Percentiles rank a stretch among this genome's conserved stretches.
Conservation (phyloP, 2,113 vertebrate genomes). For the Panurus biarmicus region DNA sequence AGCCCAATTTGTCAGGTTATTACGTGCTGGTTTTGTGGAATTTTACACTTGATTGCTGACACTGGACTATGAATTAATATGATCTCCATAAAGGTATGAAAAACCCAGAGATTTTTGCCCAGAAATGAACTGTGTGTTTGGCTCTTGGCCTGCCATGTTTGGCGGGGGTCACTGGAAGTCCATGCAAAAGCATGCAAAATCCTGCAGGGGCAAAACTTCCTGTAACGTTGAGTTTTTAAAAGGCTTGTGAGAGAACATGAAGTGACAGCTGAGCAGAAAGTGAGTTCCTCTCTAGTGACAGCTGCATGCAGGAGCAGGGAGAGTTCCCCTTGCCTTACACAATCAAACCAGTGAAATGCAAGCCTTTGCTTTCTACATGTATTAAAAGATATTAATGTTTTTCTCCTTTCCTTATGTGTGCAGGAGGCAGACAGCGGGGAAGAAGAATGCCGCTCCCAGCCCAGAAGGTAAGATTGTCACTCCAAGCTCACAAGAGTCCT, state of each 20-base stretch:
- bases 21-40: not conserved
- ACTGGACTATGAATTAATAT: not conserved
- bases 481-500: not conserved
- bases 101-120: not conserved
- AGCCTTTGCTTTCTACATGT: not conserved
- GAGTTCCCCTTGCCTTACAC: not conserved
- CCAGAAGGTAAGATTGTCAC: constrained; percentile 81
- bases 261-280: constrained; percentile 23
- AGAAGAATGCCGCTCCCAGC: constrained; percentile 89
- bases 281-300: constrained; percentile 10
- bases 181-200: not conserved
- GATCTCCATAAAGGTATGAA: not conserved
- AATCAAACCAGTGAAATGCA: not conserved
- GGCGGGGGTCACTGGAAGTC: not conserved
- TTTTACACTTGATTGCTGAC: not conserved
- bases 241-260: not conserved
- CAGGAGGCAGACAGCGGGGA: constrained; percentile 94
- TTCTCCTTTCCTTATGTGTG: constrained; percentile 17
- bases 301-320: not conserved
- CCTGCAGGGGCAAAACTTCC: not conserved
- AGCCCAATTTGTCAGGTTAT: not conserved
- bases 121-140: not conserved
- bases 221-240: not conserved
- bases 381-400: constrained; percentile 6
- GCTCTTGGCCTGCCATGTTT: not conserved